Base-by-base conservation (phyloP, 1,140 invertebrate genomes). In the Homalodisca vitripennis region DNA sequence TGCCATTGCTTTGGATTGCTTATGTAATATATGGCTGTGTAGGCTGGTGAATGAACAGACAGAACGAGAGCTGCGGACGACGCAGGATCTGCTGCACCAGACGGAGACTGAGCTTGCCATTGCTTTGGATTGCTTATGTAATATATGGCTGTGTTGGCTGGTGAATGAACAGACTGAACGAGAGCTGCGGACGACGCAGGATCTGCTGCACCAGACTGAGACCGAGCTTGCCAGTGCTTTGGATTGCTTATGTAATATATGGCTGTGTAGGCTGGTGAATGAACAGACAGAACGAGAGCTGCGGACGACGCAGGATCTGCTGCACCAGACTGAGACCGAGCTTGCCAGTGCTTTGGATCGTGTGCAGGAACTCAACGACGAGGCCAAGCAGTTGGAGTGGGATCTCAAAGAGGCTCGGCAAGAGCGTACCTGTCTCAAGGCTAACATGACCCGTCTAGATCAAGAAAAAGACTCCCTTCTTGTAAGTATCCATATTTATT, bases 101-200 rank as follows among this genome's bases (percentile, higher is more conserved):
- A 74, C 79, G 32, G 84, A 86, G 75, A 81, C 81, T 34, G 85
- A 87, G 77, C 72, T 87, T 14, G 81, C 79, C 69, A 76, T 81
- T 62, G 78, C 82, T 24, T 78, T 82, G 70, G 84, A 86, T 64
- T 82, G 78, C n/a, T n/a, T n/a, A n/a, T n/a, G n/a, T n/a, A n/a
- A n/a, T n/a, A n/a, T n/a, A n/a, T n/a, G n/a, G n/a, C n/a, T n/a
- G n/a, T n/a, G n/a, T n/a, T n/a, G 86, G 77, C 82, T 84, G 48
- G 77, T 85, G 41, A 84, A 87, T 75, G 79, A 86, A 72, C 84
- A 87, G 80, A 85, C 84, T 41, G 86, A 87, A 78, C 83, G 84
- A 75, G 83, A 83, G 26, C 80, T 84, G 57, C 79, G 79, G 70
- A 84, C 86, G 73, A 76, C 82, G 31, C 85, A 86, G 76, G 80